Evolutionary conservation across 2,797 vertebrate species (phyloP), one percentile per base, ranked within the genome.

Genomic region (Avahi laniger): DNA sequence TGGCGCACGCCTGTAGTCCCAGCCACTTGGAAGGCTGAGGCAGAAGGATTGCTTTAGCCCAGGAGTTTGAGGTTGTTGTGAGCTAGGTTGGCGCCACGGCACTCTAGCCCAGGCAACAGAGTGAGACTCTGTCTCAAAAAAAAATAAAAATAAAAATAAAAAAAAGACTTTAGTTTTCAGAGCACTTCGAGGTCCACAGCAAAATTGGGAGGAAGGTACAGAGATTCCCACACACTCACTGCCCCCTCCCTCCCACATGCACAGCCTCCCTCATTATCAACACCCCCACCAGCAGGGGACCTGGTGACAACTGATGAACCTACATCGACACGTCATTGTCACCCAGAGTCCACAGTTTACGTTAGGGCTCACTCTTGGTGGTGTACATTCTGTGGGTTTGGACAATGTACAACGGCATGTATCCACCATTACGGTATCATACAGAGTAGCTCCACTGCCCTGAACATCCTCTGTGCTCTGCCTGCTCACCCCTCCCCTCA

Each of bases 191-290:
- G 48, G 61, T 35, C 65, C 33, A 65, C 14, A 79, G 84, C 33
- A 80, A 88, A 57, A 76, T 14, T 41, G 12, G 69, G 26, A 52
- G 28, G 35, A 75, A 92, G 41, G 48, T 50, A 46, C 26, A 35
- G 43, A 89, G 41, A 76, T 43, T 13, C 38, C 50, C 30, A 41
- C 7, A 13, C 30, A 59, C 2, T 35, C 38, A 4, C 14, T 41
- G 9, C 8, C 3, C 8, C 0, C 12, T 5, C 3, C 8, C 0
- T 8, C 3, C 33, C 26, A 11, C 13, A 17, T n/a, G 13, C 24
- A 33, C 15, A 38, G 13, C 30, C 70, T 54, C 38, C 35, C 26
- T n/a, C 30, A 28, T 63, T 26, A 1, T 12, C 63, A n/a, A 4
- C 18, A 46, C 35, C 50, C 7, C n/a, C 43, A 35, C 4, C 50